Evolutionary conservation across 2,888 invertebrate species (phyloP).

Genomic region (Rhodophaea formosa): DNA sequence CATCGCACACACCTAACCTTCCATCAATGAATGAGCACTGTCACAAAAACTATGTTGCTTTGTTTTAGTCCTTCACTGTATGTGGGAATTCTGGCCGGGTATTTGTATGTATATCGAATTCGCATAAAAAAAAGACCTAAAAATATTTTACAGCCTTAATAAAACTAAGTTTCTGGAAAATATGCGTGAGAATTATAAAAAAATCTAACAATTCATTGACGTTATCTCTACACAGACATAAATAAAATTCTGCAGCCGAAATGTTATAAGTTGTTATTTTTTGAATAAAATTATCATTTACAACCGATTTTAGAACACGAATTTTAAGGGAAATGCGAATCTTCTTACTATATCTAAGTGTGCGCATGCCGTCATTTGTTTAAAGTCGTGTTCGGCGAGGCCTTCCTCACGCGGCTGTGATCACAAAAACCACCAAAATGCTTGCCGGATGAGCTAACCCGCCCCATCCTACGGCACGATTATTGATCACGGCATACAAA

Average conservation of each 20-base stretch:
- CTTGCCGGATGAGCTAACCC: slow-evolving; percentile 77
- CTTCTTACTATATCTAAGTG: slow-evolving; percentile 24
- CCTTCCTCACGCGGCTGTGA: slow-evolving; percentile 63
- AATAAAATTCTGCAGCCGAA: neutral
- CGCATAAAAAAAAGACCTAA: neutral
- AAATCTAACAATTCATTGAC: neutral
- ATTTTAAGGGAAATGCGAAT: slow-evolving; percentile 35
- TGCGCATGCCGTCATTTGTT: slow-evolving; percentile 69
- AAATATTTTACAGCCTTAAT: neutral
- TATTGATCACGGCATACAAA: slow-evolving; percentile 76
- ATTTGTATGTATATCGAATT: neutral
- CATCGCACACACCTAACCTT: slow-evolving; percentile 36
- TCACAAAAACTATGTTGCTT: slow-evolving; percentile 32
- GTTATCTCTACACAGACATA: neutral
- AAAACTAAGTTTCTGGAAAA: neutral
- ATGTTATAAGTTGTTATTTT: neutral
- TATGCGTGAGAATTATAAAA: neutral
- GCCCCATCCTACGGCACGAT: slow-evolving; percentile 72
- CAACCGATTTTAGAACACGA: slow-evolving; percentile 9
- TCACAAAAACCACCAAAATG: slow-evolving; percentile 78
- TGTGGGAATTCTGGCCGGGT: too few relatives aligned
- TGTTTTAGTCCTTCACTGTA: too few relatives aligned
- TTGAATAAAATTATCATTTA: slow-evolving; percentile 8
- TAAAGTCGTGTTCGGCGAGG: slow-evolving; percentile 68
- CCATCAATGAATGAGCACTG: slow-evolving; percentile 45